These are phyloP conservation scores for Cyphomyrus discorhynchus DNA, from an alignment of 2,113 vertebrate species.

Conservation along the genomic window DNA sequence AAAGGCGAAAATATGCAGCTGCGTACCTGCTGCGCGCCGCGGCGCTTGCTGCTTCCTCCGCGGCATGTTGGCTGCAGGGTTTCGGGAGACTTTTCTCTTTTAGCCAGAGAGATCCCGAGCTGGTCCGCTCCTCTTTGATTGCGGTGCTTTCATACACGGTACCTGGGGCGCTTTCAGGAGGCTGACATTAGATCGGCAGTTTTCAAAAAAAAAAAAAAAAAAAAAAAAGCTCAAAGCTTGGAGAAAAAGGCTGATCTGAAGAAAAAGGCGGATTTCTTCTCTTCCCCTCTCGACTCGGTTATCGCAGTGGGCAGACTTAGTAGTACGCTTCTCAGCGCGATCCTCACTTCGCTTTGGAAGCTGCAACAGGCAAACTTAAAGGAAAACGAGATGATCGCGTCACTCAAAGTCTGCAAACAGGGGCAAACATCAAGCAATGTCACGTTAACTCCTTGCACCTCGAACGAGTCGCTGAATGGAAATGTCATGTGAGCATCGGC, in stretches of 20 bases:
- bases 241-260: conserved; percentile 39
- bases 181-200: conserved; percentile 58
- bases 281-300: conserved; percentile 44
- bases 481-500: conserved; percentile 61
- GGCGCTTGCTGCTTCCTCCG: conserved; percentile 98
- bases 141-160: conserved; percentile 58
- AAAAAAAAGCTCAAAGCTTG: conserved; percentile 14
- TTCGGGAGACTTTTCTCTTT: conserved; percentile 59
- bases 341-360: conserved; percentile 63
- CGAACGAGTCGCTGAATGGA: conserved; percentile 49
- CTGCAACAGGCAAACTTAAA: conserved; percentile 87
- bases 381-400: conserved; percentile 80
- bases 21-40: conserved; percentile 91
- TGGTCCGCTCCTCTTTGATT: conserved; percentile 65
- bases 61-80: conserved; percentile 74
- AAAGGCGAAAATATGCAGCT: conserved; percentile 36
- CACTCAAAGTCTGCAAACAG: conserved; percentile 77
- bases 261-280: conserved; percentile 54
- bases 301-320: conserved; percentile 44
- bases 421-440: conserved; percentile 67
- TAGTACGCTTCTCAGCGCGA: conserved; percentile 50
- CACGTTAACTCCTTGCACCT: conserved; percentile 67
- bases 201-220: conserved; percentile 44
- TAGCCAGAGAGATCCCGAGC: conserved; percentile 71
- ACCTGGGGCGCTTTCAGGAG: conserved; percentile 60